Evolutionary conservation across 2,113 vertebrate genomes (phyloP).

Genomic region (Rhizomys pruinosus): DNA sequence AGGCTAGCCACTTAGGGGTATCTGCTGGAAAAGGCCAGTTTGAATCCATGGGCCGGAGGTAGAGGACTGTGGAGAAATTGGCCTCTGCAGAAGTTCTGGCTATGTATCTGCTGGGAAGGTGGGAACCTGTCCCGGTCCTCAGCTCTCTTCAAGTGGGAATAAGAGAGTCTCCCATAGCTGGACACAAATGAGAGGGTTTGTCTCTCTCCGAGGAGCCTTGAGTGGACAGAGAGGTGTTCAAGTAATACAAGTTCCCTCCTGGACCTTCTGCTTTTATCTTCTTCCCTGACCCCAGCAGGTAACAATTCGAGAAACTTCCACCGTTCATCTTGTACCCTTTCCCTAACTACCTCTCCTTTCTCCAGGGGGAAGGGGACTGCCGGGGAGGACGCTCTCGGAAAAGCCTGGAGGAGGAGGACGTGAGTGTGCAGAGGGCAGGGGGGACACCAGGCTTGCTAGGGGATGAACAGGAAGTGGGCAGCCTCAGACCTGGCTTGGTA

Average conservation of each 20-base stretch:
- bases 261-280: not conserved
- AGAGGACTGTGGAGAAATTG: not conserved
- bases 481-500: not conserved
- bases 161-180: not conserved
- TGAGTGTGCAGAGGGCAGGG: conserved; percentile 34
- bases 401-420: conserved; percentile 75
- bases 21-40: not conserved
- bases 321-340: not conserved
- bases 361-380: conserved; percentile 74
- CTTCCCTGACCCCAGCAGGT: not conserved
- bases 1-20: not conserved
- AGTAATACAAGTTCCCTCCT: not conserved
- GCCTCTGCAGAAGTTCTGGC: not conserved
- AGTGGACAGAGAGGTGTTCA: not conserved
- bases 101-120: not conserved
- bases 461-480: accelerated
- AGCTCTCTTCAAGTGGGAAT: conserved; percentile 47
- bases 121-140: not conserved
- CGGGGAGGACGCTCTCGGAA: conserved; percentile 64
- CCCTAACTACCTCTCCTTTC: conserved; percentile 25
- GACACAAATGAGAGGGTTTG: not conserved
- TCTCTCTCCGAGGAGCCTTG: not conserved
- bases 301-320: not conserved
- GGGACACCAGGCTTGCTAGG: not conserved
- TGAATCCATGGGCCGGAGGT: not conserved